Conservation (phyloP, 1,140 invertebrate genomes). For the Bicyclus anynana region DNA sequence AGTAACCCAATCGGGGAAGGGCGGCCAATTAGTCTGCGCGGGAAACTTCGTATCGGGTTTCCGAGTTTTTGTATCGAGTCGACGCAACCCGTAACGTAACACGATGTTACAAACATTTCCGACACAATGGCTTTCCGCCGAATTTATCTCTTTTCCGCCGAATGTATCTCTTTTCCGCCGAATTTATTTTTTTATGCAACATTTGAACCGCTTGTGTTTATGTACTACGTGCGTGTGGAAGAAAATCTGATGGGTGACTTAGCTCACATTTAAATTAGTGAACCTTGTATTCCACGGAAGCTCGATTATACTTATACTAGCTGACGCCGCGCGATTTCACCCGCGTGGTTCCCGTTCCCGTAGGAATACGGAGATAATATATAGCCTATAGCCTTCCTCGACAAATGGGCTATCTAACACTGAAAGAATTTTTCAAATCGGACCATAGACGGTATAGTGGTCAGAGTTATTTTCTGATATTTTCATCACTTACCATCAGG, state of each 20-base stretch:
- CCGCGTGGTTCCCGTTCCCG: no score
- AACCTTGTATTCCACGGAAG: no score
- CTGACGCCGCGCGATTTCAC: no score
- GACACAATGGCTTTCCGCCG: constrained; percentile 27
- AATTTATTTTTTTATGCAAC: constrained; percentile 18
- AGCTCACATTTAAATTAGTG: no score
- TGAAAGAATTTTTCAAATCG: no score
- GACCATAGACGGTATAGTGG: no score
- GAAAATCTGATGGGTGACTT: not conserved
- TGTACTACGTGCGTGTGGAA: not conserved
- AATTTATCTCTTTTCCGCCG: constrained; percentile 12
- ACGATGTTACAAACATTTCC: constrained; percentile 24
- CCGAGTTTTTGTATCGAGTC: constrained; percentile 49
- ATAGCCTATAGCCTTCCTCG: no score
- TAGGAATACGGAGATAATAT: no score
- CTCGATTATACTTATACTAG: no score
- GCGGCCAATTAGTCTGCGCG: constrained; percentile 53
- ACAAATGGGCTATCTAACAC: no score
- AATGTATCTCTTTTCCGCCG: constrained; percentile 7
- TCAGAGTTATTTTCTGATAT: no score
- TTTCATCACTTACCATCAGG: no score
- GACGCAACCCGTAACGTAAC: constrained; percentile 21
- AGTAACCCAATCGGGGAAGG: constrained; percentile 47
- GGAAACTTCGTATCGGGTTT: constrained; percentile 51
- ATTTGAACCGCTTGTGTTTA: constrained; percentile 19